phyloP scores from a whole-genome alignment of 1,140 invertebrate genomes.

The Drosophila nigromelanica region DNA sequence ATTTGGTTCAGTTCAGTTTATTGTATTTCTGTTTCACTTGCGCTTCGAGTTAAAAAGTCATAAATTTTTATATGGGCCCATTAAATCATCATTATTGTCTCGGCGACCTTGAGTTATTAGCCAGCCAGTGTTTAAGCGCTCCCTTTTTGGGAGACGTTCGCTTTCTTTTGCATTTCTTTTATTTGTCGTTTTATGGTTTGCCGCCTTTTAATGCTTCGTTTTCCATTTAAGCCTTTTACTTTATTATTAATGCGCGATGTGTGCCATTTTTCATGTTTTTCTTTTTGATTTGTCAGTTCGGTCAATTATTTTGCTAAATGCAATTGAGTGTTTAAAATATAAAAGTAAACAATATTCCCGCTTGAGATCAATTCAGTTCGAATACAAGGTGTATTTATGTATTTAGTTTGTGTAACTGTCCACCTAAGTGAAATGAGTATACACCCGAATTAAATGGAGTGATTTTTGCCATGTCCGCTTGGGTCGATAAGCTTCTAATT shows the following conservation, averaged over 20 bases:
- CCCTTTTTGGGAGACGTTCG: slow-evolving; percentile 61
- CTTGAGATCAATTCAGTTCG: too few relatives aligned
- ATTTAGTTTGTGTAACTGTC: too few relatives aligned
- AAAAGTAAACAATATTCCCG: too few relatives aligned
- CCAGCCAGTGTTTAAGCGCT: slow-evolving; percentile 41
- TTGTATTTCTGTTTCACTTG: slow-evolving; percentile 30
- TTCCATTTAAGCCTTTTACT: slow-evolving; percentile 61
- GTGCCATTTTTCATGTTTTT: slow-evolving; percentile 12
- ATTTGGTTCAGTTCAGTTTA: slow-evolving; percentile 10
- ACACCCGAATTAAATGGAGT: too few relatives aligned
- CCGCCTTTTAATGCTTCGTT: slow-evolving; percentile 61
- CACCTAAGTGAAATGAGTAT: too few relatives aligned
- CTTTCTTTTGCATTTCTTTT: slow-evolving; percentile 77
- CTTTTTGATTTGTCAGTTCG: slow-evolving; percentile 34
- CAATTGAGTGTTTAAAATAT: too few relatives aligned
- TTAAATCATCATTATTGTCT: slow-evolving; percentile 83
- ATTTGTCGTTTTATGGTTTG: slow-evolving; percentile 68
- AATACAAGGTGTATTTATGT: too few relatives aligned
- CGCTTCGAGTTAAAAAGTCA: slow-evolving; percentile 62
- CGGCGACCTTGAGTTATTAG: slow-evolving; percentile 74
- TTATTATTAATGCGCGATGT: slow-evolving; percentile 1
- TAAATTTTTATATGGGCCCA: slow-evolving; percentile 81
- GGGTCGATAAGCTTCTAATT: too few relatives aligned
- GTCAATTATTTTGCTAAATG: slow-evolving; percentile 29
- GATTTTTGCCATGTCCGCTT: too few relatives aligned